These are phyloP conservation scores for Aramus guarauna DNA, from an alignment of 2,113 vertebrate genomes.

Conservation along the genomic window DNA sequence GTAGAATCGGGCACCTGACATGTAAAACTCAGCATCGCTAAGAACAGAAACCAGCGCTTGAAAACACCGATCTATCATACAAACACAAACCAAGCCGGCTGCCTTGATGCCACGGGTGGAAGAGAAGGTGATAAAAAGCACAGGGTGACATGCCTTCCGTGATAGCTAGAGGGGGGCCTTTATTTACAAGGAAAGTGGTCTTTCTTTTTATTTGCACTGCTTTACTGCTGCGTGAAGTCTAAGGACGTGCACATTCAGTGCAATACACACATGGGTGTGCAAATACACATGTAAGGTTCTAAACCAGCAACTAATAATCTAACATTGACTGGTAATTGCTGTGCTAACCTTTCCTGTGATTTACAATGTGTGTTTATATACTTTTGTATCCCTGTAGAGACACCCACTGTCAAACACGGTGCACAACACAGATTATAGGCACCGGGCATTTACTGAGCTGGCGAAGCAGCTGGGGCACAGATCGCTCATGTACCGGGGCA, in stretches of 20 bases:
- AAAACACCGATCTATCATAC: neutral
- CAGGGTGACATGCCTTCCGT: neutral
- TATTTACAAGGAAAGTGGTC: neutral
- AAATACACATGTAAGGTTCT: rapidly evolving
- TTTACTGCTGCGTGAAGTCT: neutral
- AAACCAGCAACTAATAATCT: rapidly evolving
- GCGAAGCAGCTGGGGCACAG: neutral
- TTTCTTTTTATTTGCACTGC: neutral
- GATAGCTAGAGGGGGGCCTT: neutral
- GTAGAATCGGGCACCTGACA: neutral
- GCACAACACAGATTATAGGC: neutral
- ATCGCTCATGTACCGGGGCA: neutral
- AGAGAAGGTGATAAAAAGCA: neutral
- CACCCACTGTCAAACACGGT: rapidly evolving
- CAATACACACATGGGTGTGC: neutral
- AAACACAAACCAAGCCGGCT: neutral
- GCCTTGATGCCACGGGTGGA: neutral
- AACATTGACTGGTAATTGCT: rapidly evolving
- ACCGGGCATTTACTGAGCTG: neutral
- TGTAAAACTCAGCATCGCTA: rapidly evolving
- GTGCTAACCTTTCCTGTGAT: rapidly evolving
- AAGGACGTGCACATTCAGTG: rapidly evolving
- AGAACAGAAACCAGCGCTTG: neutral
- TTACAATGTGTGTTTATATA: rapidly evolving
- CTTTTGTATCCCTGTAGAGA: neutral